Conservation (phyloP, 2,888 invertebrate genomes). For the Cheilosia pagana region DNA sequence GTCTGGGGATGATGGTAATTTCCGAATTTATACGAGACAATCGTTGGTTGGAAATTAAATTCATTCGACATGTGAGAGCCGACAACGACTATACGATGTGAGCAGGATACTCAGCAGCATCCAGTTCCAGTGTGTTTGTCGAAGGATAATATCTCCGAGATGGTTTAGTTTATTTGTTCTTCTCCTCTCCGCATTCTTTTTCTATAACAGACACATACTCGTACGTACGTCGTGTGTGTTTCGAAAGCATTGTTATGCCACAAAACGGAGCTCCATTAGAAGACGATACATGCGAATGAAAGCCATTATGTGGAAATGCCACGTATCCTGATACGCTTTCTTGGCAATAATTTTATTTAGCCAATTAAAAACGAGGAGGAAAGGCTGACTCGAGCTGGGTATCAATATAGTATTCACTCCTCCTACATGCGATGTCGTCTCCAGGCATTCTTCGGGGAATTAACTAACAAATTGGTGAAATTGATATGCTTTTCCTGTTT, state of each 20-base stretch:
- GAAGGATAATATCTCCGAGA: constrained; percentile 60
- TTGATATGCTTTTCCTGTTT: constrained; percentile 66
- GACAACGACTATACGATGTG: neutral
- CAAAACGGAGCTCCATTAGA: constrained; percentile 75
- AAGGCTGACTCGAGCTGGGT: constrained; percentile 40
- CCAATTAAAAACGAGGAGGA: constrained; percentile 79
- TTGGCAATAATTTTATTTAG: constrained; percentile 83
- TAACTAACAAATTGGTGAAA: constrained; percentile 72
- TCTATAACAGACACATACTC: constrained; percentile 3
- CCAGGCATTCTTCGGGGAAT: constrained; percentile 71
- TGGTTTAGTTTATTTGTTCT: constrained; percentile 51
- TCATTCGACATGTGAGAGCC: constrained; percentile 70
- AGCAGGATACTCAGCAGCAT: constrained; percentile 42
- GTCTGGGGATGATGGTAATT: constrained; percentile 72
- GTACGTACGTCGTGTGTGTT: constrained; percentile 35
- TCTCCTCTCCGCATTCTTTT: constrained; percentile 21
- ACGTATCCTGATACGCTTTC: constrained; percentile 76
- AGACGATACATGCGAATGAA: constrained; percentile 73
- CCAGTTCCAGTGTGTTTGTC: constrained; percentile 52
- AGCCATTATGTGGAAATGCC: constrained; percentile 72
- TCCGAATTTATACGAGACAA: constrained; percentile 75
- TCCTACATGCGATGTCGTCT: constrained; percentile 39
- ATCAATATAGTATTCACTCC: constrained; percentile 65
- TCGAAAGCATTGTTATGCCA: constrained; percentile 70
- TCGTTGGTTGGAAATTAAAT: constrained; percentile 73